These are phyloP conservation scores for Spialia ferax DNA, from an alignment of 2,888 invertebrate species.

Conservation along the genomic window DNA sequence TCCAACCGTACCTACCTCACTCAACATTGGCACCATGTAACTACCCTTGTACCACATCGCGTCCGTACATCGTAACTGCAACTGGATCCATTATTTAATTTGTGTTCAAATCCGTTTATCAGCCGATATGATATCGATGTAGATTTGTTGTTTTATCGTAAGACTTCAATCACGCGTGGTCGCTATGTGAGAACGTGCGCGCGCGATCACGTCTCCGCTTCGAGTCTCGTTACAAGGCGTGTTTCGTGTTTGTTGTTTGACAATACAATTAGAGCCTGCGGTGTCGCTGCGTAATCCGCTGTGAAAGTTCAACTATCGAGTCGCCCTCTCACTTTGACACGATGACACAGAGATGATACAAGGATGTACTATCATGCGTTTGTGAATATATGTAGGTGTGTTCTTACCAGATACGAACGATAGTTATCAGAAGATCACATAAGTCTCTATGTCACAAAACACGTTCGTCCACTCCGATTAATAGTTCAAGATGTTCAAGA, in stretches of 20 bases:
- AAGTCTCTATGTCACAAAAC: not conserved
- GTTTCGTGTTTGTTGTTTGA: slow-evolving; percentile 9
- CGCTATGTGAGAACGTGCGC: not conserved
- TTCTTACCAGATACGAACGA: not conserved
- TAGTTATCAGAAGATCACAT: not conserved
- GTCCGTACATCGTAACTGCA: slow-evolving; percentile 21
- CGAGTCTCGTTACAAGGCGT: not conserved
- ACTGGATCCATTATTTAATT: too few relatives aligned
- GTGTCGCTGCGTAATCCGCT: slow-evolving; percentile 29
- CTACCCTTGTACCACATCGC: slow-evolving; percentile 60
- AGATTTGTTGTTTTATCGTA: not conserved
- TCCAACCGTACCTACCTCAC: slow-evolving; percentile 60
- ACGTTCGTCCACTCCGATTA: not conserved
- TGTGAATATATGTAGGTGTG: not conserved
- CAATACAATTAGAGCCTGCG: slow-evolving; percentile 24
- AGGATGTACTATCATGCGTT: not conserved
- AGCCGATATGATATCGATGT: slow-evolving; percentile 21
- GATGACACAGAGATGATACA: slow-evolving; percentile 25
- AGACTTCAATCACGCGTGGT: not conserved
- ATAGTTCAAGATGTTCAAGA: too few relatives aligned
- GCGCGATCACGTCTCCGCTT: not conserved
- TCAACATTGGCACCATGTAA: slow-evolving; percentile 58
- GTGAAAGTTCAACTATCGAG: slow-evolving; percentile 14
- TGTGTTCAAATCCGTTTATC: slow-evolving; percentile 11
- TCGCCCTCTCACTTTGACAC: slow-evolving; percentile 35